Base-by-base conservation (phyloP, 2,113 vertebrate genomes). In the Aythya baeri region DNA sequence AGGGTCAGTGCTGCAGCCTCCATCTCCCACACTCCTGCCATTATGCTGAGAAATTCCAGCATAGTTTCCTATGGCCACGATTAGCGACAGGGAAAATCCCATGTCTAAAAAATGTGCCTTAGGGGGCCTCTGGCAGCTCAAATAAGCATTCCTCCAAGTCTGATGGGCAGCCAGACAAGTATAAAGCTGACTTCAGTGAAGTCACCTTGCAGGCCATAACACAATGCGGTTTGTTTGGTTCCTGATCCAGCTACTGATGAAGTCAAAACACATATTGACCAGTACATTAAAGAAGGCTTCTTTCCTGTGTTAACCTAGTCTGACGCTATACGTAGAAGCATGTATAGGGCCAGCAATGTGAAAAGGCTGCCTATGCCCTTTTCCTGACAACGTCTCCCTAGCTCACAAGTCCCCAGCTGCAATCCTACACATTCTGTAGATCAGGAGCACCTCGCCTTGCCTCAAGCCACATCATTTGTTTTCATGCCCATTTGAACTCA, bases 401-500 rank as follows among this genome's bases (percentile, higher is more conserved):
- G 18, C 31, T 83, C 57, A 43, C 17, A 26, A 59, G 22, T 67
- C 52, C 34, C 31, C 65, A 78, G 52, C 58, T 81, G 25, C 49
- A 58, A 15, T 16, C 41, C 15, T 29, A 26, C 5, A 11, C 15
- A 20, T 67, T 88, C 38, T 44, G 67, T 76, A 80, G 50, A 32
- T 66, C 72, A 46, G 50, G 58, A 1, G 2, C 11, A 75, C 55
- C 17, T 25, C 32, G 43, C 15, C 55, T 78, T 78, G 73, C 83
- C 73, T 90, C 49, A 36, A 72, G 83, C 57, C 58, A 63, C 2
- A 0, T 22, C 6, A 3, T 62, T 95, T 77, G 44, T 79, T 96
- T 91, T 89, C 88, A 85, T 52, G 77, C 41, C 17, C 41, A 23
- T 85, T 96, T 94, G 94, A 87, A 91, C 83, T 61, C 74, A 82